Evolutionary conservation across 2,888 invertebrate genomes (phyloP).

Genomic region (Agonopterix arenella): DNA sequence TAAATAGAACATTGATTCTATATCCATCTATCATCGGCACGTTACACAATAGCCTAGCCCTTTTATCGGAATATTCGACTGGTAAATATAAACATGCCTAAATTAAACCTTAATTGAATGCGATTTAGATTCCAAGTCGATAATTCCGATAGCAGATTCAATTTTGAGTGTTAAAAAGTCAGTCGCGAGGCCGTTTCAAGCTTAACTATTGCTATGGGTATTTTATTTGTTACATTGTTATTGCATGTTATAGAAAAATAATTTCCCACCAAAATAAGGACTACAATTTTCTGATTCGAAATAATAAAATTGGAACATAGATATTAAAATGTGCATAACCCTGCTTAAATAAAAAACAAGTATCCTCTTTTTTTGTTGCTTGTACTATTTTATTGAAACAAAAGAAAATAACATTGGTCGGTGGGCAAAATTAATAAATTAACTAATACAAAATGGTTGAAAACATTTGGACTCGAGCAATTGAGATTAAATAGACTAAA

Average conservation of each 20-base stretch:
- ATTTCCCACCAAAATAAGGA: constrained; percentile 22
- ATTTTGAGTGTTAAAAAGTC: constrained; percentile 4
- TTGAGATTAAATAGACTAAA: too few species aligned
- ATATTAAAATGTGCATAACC: not conserved
- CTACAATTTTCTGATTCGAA: constrained; percentile 4
- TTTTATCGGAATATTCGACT: too few species aligned
- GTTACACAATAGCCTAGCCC: too few species aligned
- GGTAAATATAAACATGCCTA: too few species aligned
- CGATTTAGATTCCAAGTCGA: not conserved
- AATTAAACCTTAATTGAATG: too few species aligned
- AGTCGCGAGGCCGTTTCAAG: constrained; percentile 20
- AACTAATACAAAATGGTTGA: constrained; percentile 13
- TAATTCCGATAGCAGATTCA: not conserved
- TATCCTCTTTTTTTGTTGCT: constrained; percentile 7
- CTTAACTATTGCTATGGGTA: constrained; percentile 8
- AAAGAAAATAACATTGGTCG: constrained; percentile 20
- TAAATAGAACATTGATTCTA: too few species aligned
- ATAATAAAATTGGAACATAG: constrained; percentile 15
- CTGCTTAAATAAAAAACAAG: not conserved
- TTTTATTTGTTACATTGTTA: not conserved
- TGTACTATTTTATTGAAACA: constrained; percentile 31
- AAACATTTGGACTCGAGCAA: constrained; percentile 19
- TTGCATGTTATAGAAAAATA: constrained; percentile 8
- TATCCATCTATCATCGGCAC: too few species aligned
- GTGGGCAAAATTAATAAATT: constrained; percentile 43